Conservation (phyloP, 2,888 invertebrate species). For the Drosophila anomelani region DNA sequence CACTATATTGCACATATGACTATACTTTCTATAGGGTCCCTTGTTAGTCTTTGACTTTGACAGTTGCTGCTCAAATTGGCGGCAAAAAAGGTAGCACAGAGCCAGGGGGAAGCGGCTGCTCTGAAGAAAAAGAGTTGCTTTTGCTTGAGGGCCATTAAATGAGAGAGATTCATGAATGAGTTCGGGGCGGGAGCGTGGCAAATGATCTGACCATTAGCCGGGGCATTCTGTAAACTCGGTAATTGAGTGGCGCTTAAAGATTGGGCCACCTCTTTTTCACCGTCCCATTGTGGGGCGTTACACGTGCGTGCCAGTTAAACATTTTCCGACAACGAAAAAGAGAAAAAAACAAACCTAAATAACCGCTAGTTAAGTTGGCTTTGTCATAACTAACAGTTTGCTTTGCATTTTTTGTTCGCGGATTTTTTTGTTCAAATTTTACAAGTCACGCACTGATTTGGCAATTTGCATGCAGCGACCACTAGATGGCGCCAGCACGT, state of each 20-base stretch:
- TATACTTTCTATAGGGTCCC: slow-evolving; percentile 22
- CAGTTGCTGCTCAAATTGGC: slow-evolving; percentile 42
- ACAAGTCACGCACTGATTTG: slow-evolving; percentile 75
- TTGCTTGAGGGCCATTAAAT: slow-evolving; percentile 36
- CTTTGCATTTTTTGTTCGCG: slow-evolving; percentile 27
- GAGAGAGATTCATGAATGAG: slow-evolving; percentile 43
- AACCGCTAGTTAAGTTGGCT: slow-evolving; percentile 53
- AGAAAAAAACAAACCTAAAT: slow-evolving; percentile 27
- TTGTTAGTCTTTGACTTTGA: slow-evolving; percentile 72
- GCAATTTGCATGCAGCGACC: slow-evolving; percentile 71
- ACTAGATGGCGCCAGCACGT: slow-evolving; percentile 65
- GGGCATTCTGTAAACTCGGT: slow-evolving; percentile 47
- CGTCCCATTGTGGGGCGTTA: slow-evolving; percentile 53
- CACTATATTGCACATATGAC: slow-evolving; percentile 5
- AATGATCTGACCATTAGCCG: slow-evolving; percentile 62
- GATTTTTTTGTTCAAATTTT: slow-evolving; percentile 49
- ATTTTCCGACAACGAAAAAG: slow-evolving; percentile 20
- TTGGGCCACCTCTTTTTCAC: slow-evolving; percentile 26
- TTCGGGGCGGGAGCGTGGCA: slow-evolving; percentile 22
- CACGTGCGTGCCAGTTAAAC: slow-evolving; percentile 59
- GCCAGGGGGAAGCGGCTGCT: not conserved
- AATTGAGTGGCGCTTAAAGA: slow-evolving; percentile 43
- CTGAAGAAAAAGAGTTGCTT: slow-evolving; percentile 22
- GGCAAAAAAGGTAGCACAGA: slow-evolving; percentile 26
- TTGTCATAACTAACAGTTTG: slow-evolving; percentile 60